A percentile compares a stretch with the other conserved stretches of the same genome.
phyloP scores from a whole-genome alignment of 2,797 vertebrate genomes.

The Sarcophilus harrisii region DNA sequence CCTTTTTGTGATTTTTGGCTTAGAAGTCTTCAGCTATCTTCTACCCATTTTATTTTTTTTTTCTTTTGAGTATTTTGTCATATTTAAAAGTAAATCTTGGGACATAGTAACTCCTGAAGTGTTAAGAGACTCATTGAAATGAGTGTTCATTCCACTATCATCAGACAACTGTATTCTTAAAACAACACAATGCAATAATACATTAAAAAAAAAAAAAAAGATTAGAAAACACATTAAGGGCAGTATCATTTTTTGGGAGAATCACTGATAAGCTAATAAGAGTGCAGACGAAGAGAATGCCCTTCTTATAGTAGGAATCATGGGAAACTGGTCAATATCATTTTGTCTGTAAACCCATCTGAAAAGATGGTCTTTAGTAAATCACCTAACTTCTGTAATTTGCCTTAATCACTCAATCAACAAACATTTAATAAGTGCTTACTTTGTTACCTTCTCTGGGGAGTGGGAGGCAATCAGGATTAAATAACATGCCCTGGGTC shows the following conservation, averaged over 20 bases:
- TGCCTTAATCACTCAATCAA: not conserved
- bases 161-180: not conserved
- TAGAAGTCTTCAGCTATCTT: not conserved
- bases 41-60: not conserved
- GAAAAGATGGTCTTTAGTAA: constrained; percentile 45
- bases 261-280: not conserved
- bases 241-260: not conserved
- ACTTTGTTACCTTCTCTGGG: not conserved
- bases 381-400: constrained; percentile 8
- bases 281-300: not conserved
- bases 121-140: not conserved
- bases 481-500: not conserved
- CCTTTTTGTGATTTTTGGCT: not conserved
- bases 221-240: not conserved
- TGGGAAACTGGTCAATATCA: not conserved
- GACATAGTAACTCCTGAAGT: not conserved
- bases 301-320: constrained; percentile 12
- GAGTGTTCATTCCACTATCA: not conserved
- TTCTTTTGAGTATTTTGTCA: not conserved
- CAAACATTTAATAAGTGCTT: not conserved
- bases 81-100: not conserved
- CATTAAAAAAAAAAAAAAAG: not conserved
- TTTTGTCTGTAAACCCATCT: constrained; percentile 9
- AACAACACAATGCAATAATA: not conserved
- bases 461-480: no score